Evolutionary conservation across 2,797 vertebrate genomes (phyloP).

Genomic region (Rhabdophis nuchalis): DNA sequence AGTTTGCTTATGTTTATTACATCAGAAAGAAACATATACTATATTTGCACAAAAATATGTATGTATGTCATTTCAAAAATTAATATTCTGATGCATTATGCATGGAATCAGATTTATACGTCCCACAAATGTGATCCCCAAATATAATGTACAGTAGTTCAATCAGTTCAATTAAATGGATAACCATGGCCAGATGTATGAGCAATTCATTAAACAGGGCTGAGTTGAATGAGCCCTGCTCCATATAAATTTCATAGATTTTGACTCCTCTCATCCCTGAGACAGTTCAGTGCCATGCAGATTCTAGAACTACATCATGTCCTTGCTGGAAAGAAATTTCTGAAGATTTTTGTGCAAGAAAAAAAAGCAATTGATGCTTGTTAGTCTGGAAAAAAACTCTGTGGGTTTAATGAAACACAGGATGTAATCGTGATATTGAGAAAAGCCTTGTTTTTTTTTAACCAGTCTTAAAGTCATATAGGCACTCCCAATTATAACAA

Average conservation of each 20-base stretch:
- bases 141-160: not conserved
- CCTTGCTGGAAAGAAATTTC: not conserved
- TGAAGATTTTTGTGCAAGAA: not conserved
- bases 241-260: not conserved
- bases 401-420: not conserved
- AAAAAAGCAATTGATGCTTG: not conserved
- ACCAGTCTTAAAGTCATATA: not conserved
- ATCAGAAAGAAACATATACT: not conserved
- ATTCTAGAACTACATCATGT: not conserved
- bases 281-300: not conserved
- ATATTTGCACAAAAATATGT: not conserved
- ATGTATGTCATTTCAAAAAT: not conserved
- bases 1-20: not conserved
- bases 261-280: not conserved
- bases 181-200: not conserved
- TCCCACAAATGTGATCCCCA: not conserved
- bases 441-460: not conserved
- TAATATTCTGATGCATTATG: not conserved
- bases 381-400: not conserved
- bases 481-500: not conserved
- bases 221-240: not conserved
- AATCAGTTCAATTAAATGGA: not conserved
- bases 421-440: not conserved
- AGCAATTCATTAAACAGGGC: not conserved
- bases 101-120: not conserved